Base-by-base conservation (phyloP, 2,888 invertebrate genomes). In the Axea sp. region DNA sequence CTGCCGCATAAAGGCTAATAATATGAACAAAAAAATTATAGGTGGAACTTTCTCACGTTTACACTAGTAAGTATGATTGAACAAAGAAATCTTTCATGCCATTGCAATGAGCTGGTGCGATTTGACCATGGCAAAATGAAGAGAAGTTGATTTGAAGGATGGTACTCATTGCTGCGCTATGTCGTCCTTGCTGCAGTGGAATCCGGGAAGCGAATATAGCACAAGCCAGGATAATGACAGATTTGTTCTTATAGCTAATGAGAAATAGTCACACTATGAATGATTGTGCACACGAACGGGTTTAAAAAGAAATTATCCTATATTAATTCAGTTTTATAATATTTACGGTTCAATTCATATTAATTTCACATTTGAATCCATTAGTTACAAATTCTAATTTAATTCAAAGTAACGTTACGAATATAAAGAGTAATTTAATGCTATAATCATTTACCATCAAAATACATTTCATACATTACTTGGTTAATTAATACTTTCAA, bases 171-270 rank as follows among this genome's bases (percentile, higher is more conserved):
- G 64, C 69, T 76, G 57, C 45, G 71, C 72, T 68, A 74, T 71
- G 64, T 55, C 75, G 82, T 82, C 84, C 85, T 84, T 82, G 83
- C 76, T 26, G 72, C 39, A 49, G 11, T 69, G 81, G 85, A 83
- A 85, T 85, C 78, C 83, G 79, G 85, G 82, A 85, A 85, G 81
- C 75, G 28, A 43, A 67, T 53, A 57, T 51, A 30, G 51, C 31
- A 62, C 49, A 39, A 75, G 33, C 43, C 53, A 41, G 43, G 60
- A 71, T 60, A 51, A 75, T 57, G 49, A 1, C 31, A 55, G 33
- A 33, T 26, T 24, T 15, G 28, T 9, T 47, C 24, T 43, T 49
- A 39, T 47, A 15, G 35, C 51, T 49, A 12, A 64, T 14, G 12
- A 64, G 45, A 43, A 49, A 71, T 24, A 71, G 14, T 37, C 45